Conservation (phyloP, 1,140 invertebrate genomes). For the Leptoteleia sp. region DNA sequence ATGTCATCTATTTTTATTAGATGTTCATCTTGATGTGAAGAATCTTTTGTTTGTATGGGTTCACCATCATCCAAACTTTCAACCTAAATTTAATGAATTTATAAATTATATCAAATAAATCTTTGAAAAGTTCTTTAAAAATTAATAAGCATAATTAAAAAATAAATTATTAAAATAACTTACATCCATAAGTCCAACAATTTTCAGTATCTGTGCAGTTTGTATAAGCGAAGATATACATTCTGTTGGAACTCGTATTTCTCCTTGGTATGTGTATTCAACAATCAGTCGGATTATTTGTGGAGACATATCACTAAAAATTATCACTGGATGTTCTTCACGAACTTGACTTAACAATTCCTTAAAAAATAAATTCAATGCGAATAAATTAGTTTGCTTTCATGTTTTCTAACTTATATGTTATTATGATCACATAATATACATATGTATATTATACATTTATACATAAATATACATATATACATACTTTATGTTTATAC, state of each 20-base stretch:
- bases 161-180: conserved; percentile 16
- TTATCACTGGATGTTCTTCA: conserved; percentile 81
- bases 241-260: conserved; percentile 81
- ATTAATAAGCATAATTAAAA: too few species aligned
- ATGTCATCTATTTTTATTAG: conserved; percentile 2
- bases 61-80: conserved; percentile 29
- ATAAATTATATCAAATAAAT: too few species aligned
- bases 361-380: conserved; percentile 74
- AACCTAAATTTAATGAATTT: conserved; percentile 26
- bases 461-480: too few species aligned
- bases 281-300: conserved; percentile 81
- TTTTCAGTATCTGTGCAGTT: conserved; percentile 81
- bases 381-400: too few species aligned
- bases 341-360: conserved; percentile 77
- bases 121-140: too few species aligned
- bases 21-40: not conserved
- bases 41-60: not conserved
- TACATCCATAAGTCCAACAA: conserved; percentile 82
- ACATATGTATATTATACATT: too few species aligned
- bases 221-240: conserved; percentile 79
- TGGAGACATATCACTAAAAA: conserved; percentile 81
- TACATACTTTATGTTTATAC: too few species aligned
- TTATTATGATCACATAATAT: too few species aligned
- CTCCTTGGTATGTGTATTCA: conserved; percentile 84
- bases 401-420: too few species aligned